Evolutionary conservation across 2,888 invertebrate genomes (phyloP).

Genomic region (Lathronympha strigana): DNA sequence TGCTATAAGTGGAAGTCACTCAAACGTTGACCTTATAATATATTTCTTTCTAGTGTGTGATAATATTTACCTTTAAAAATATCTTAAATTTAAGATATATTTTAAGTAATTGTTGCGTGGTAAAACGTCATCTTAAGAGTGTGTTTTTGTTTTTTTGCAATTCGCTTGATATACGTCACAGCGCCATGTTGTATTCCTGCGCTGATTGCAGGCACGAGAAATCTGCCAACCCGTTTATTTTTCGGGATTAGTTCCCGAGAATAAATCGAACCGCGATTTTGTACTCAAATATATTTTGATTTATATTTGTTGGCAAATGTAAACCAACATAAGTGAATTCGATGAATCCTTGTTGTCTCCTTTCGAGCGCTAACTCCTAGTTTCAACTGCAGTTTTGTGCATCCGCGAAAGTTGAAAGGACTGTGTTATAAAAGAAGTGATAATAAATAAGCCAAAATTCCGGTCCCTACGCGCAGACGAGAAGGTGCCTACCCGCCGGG

Average conservation of each 20-base stretch:
- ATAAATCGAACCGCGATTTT: slow-evolving; percentile 82
- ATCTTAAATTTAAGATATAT: slow-evolving; percentile 62
- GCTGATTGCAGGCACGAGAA: slow-evolving; percentile 85
- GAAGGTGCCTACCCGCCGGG: slow-evolving; percentile 91
- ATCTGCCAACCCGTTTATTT: slow-evolving; percentile 84
- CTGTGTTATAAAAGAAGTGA: slow-evolving; percentile 84
- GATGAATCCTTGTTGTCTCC: slow-evolving; percentile 80
- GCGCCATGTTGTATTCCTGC: slow-evolving; percentile 85
- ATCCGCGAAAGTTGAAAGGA: slow-evolving; percentile 85
- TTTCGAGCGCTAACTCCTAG: slow-evolving; percentile 80
- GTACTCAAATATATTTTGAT: slow-evolving; percentile 82
- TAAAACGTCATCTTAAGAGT: slow-evolving; percentile 54
- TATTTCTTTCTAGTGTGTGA: slow-evolving; percentile 65
- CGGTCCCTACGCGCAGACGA: slow-evolving; percentile 93
- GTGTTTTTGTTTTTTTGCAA: slow-evolving; percentile 73
- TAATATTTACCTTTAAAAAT: slow-evolving; percentile 60
- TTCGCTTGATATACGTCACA: slow-evolving; percentile 81
- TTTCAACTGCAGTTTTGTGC: slow-evolving; percentile 84
- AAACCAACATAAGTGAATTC: slow-evolving; percentile 77
- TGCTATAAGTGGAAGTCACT: slow-evolving; percentile 78
- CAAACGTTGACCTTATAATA: slow-evolving; percentile 79
- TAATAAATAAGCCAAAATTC: slow-evolving; percentile 89
- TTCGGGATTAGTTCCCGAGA: slow-evolving; percentile 81
- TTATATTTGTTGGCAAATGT: slow-evolving; percentile 83
- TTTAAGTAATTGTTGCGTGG: slow-evolving; percentile 62